phyloP scores from a whole-genome alignment of 2,113 vertebrate species.

The Carollia perspicillata region DNA sequence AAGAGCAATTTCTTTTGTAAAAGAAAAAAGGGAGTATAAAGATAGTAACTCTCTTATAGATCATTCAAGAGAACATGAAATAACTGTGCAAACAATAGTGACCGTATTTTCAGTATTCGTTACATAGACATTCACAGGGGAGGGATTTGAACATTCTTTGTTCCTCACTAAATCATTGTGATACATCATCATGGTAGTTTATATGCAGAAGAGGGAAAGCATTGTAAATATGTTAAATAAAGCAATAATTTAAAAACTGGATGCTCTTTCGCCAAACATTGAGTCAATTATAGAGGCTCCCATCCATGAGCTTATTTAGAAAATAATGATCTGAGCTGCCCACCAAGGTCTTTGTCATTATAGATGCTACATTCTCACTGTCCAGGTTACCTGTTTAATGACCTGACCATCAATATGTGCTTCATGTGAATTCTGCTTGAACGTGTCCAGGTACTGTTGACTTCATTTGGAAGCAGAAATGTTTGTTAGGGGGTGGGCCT shows the following conservation, averaged over 20 bases:
- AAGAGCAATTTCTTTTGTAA: conserved; percentile 72
- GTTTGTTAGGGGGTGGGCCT: background rate
- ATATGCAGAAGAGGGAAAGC: conserved; percentile 62
- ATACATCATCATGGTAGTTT: conserved; percentile 31
- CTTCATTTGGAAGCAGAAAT: background rate
- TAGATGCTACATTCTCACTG: conserved; percentile 20
- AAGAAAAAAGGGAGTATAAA: conserved; percentile 66
- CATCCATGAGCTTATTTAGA: conserved; percentile 5
- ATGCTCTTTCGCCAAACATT: conserved; percentile 51
- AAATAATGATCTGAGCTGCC: conserved; percentile 55
- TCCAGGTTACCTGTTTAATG: conserved; percentile 45
- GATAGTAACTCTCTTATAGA: conserved; percentile 43
- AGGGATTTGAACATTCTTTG: conserved; percentile 59
- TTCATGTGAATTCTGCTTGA: conserved; percentile 43
- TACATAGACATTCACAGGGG: conserved; percentile 39
- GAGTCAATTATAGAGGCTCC: conserved; percentile 61
- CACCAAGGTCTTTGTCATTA: conserved; percentile 9
- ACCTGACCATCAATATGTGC: background rate
- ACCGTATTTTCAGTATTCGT: conserved; percentile 70
- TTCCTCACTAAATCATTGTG: conserved; percentile 65
- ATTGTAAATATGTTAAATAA: conserved; percentile 59
- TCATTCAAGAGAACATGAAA: conserved; percentile 62
- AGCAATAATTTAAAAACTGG: conserved; percentile 71
- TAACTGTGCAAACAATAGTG: conserved; percentile 60
- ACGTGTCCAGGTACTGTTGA: background rate